Conservation (phyloP, 2,888 invertebrate genomes). For the Drosophila leonis region DNA sequence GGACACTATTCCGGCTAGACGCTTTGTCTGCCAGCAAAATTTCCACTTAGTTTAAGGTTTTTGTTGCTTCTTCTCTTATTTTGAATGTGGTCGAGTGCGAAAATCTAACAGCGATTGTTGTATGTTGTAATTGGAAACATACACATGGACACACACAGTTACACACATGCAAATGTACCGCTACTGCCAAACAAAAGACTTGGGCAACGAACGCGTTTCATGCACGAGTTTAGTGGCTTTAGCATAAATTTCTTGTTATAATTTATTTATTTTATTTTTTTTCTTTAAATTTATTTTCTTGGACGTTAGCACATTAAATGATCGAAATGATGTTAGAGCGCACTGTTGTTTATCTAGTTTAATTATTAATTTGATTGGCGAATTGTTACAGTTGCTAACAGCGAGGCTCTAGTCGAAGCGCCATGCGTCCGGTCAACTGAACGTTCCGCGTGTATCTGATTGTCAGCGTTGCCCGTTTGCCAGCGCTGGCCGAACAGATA, state of each 20-base stretch:
- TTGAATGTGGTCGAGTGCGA: conserved; percentile 43
- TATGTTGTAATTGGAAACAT: conserved; percentile 46
- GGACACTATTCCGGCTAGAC: conserved; percentile 56
- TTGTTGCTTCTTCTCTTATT: neutral
- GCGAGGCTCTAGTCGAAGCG: conserved; percentile 50
- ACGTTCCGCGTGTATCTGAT: conserved; percentile 82
- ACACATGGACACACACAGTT: conserved; percentile 4
- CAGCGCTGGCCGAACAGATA: conserved; percentile 81
- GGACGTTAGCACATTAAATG: conserved; percentile 29
- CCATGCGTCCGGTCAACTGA: conserved; percentile 81
- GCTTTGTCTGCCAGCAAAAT: conserved; percentile 50
- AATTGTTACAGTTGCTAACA: conserved; percentile 30
- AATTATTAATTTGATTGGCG: conserved; percentile 37
- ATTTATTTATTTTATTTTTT: neutral
- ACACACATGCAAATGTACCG: conserved; percentile 45
- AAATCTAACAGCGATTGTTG: conserved; percentile 28
- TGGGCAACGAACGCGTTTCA: conserved; percentile 69
- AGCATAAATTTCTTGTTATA: conserved; percentile 1
- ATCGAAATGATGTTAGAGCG: neutral
- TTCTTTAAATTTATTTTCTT: conserved; percentile 2
- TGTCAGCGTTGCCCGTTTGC: conserved; percentile 60
- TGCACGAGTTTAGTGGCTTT: conserved; percentile 41
- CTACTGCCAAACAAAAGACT: conserved; percentile 67
- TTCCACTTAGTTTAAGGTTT: conserved; percentile 31
- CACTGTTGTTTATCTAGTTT: conserved; percentile 26